Evolutionary conservation across 2,113 vertebrate genomes (phyloP).

Genomic region (Mus pahari): DNA sequence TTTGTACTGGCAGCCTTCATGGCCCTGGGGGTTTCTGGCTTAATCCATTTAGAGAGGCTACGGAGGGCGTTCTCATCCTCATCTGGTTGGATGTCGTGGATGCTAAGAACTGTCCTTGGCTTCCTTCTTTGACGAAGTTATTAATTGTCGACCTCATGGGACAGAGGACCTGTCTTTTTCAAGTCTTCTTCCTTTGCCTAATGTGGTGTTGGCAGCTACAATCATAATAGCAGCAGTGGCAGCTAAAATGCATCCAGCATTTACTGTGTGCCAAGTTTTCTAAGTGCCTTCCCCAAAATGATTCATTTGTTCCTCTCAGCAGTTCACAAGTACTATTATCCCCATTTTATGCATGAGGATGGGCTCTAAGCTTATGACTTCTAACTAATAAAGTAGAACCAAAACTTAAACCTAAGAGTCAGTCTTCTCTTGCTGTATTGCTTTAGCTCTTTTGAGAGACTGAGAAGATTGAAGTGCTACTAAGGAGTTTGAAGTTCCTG

Average conservation of each 20-base stretch:
- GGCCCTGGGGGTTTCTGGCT: neutral
- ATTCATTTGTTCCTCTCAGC: conserved; percentile 43
- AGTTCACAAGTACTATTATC: neutral
- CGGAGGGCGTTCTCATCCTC: neutral
- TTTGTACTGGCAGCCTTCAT: conserved; percentile 23
- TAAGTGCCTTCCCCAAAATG: neutral
- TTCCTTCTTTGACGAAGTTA: neutral
- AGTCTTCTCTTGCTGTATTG: neutral
- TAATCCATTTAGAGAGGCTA: neutral
- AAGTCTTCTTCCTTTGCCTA: conserved; percentile 3
- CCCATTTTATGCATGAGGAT: conserved; percentile 22
- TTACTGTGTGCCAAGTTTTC: neutral
- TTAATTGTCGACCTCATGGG: neutral
- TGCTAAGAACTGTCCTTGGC: neutral
- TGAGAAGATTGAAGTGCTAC: neutral
- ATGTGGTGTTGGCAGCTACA: neutral
- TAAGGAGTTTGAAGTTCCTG: conserved; percentile 20
- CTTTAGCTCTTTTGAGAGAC: conserved; percentile 25
- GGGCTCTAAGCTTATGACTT: neutral
- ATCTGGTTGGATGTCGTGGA: neutral
- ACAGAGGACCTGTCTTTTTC: neutral
- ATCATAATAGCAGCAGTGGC: neutral
- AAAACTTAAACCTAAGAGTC: neutral
- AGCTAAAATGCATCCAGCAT: neutral
- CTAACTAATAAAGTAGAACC: neutral